phyloP scores from a whole-genome alignment of 2,113 vertebrate species.

The Onychorhynchus coronatus region DNA sequence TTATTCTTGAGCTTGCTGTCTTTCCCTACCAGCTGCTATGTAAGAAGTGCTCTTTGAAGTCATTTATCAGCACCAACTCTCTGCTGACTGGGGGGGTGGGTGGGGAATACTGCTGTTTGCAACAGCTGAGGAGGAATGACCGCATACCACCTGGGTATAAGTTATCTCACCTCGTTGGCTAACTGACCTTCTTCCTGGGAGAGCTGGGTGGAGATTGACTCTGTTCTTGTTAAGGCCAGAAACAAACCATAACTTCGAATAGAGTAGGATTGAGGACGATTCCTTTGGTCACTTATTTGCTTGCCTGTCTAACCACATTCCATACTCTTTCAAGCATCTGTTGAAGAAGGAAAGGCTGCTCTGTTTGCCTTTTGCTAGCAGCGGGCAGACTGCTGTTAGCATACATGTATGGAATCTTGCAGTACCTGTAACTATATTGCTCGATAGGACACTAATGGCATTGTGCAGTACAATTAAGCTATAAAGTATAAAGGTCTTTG shows the following conservation, averaged over 20 bases:
- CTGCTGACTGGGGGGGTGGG: not conserved
- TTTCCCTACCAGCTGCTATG: not conserved
- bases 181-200: not conserved
- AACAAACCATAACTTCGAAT: not conserved
- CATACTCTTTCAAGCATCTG: not conserved
- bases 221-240: not conserved
- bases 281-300: not conserved
- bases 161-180: not conserved
- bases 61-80: not conserved
- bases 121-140: not conserved
- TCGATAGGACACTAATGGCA: not conserved
- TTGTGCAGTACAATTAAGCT: not conserved
- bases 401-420: not conserved
- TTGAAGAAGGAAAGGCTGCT: not conserved
- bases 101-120: not conserved
- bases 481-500: not conserved
- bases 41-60: not conserved
- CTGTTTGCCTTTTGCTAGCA: not conserved
- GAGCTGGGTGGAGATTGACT: not conserved
- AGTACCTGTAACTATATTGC: not conserved
- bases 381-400: not conserved
- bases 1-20: not conserved
- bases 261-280: not conserved
- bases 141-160: not conserved
- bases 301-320: not conserved